Conservation (phyloP, 2,113 vertebrate genomes). For the Numenius arquata region DNA sequence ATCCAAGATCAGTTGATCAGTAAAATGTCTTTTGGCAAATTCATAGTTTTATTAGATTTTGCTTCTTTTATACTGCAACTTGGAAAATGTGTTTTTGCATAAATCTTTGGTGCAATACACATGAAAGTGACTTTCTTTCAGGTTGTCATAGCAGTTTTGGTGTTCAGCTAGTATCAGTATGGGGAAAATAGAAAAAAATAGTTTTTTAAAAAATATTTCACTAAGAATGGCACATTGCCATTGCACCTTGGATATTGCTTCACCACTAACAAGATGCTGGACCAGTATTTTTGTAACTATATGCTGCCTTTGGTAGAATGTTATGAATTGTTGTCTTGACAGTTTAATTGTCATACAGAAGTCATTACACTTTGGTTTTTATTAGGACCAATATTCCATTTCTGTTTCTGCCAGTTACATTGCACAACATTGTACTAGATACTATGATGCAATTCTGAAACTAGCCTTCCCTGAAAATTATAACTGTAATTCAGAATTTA, state of each 20-base stretch:
- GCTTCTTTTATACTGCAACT: slow-evolving; percentile 32
- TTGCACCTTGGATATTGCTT: slow-evolving; percentile 68
- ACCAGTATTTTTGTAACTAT: slow-evolving; percentile 45
- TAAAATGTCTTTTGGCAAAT: not conserved
- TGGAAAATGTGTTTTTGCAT: slow-evolving; percentile 40
- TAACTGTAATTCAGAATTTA: slow-evolving; percentile 50
- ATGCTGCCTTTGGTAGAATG: slow-evolving; percentile 45
- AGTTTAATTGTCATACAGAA: slow-evolving; percentile 42
- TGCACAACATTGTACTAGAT: slow-evolving; percentile 52
- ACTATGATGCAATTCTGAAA: slow-evolving; percentile 36
- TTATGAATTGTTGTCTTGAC: slow-evolving; percentile 51
- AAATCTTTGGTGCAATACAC: not conserved
- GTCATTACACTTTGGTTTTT: slow-evolving; percentile 18
- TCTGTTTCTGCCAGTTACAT: slow-evolving; percentile 44
- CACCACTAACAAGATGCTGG: slow-evolving; percentile 65
- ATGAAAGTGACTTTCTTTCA: slow-evolving; percentile 6
- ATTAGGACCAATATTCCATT: slow-evolving; percentile 49
- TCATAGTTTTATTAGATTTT: slow-evolving; percentile 3
- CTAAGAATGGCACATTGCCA: slow-evolving; percentile 44
- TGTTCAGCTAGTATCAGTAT: slow-evolving; percentile 1
- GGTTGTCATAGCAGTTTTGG: slow-evolving; percentile 7
- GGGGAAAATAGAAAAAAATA: slow-evolving; percentile 46
- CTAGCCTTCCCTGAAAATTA: slow-evolving; percentile 39
- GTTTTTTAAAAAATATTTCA: slow-evolving; percentile 58
- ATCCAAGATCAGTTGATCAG: not conserved